Evolutionary conservation across 2,888 invertebrate genomes (phyloP).

Genomic region (Lucinisca nassula): DNA sequence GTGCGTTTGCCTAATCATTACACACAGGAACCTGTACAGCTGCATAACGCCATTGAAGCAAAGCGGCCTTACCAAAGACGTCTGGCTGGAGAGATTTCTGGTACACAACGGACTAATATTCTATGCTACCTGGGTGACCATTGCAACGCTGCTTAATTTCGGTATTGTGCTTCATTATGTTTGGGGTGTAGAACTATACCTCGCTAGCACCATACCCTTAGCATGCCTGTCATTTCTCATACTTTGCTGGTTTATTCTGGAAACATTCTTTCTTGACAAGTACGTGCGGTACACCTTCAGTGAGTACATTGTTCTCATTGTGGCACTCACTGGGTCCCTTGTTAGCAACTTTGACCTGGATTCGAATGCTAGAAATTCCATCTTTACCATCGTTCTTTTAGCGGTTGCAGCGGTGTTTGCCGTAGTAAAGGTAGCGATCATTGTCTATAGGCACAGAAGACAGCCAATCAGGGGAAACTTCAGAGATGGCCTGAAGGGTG

Average conservation of each 20-base stretch:
- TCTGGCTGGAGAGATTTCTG: constrained; percentile 84
- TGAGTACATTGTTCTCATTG: constrained; percentile 79
- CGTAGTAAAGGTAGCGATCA: constrained; percentile 53
- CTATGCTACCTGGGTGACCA: constrained; percentile 83
- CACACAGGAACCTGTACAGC: constrained; percentile 75
- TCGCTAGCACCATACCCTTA: constrained; percentile 78
- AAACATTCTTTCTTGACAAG: constrained; percentile 80
- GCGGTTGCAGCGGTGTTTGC: constrained; percentile 38
- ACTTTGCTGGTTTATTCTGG: constrained; percentile 80
- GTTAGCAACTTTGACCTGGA: constrained; percentile 68
- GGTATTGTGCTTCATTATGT: constrained; percentile 79
- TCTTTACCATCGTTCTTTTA: constrained; percentile 46
- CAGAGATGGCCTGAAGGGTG: constrained; percentile 28
- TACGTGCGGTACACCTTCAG: constrained; percentile 80
- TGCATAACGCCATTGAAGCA: constrained; percentile 69
- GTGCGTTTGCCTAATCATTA: constrained; percentile 77
- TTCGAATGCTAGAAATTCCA: constrained; percentile 54
- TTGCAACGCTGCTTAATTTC: constrained; percentile 83
- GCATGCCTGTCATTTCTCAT: constrained; percentile 76
- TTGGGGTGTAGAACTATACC: constrained; percentile 55
- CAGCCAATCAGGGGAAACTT: constrained; percentile 53
- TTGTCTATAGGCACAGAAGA: constrained; percentile 63
- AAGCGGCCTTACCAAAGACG: constrained; percentile 71
- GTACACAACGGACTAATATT: constrained; percentile 85
- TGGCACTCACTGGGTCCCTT: constrained; percentile 78